Conservation (phyloP, 2,888 invertebrate species). For the Torymus aiolomorphi region DNA sequence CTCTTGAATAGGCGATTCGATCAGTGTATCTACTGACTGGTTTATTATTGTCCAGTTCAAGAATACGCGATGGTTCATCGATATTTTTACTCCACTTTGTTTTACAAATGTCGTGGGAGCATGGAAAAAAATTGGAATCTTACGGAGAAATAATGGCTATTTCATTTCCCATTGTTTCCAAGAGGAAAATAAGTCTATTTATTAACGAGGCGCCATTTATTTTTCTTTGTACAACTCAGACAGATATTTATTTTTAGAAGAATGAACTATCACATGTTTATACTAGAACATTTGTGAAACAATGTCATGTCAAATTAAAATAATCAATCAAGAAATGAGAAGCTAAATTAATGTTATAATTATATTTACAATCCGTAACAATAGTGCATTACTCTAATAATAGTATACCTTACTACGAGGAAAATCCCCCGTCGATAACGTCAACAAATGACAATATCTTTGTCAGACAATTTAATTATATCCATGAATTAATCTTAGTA, state of each 20-base stretch:
- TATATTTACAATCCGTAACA: too few relatives aligned
- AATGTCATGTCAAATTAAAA: not conserved
- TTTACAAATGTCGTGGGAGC: slow-evolving; percentile 14
- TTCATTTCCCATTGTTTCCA: slow-evolving; percentile 4
- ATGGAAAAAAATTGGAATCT: slow-evolving; percentile 8
- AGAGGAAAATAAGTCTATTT: not conserved
- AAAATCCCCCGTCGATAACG: too few relatives aligned
- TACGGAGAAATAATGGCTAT: not conserved
- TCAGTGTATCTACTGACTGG: not conserved
- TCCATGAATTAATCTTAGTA: too few relatives aligned
- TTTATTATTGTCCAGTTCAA: slow-evolving; percentile 30
- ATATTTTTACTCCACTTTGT: slow-evolving; percentile 32
- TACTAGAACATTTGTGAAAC: not conserved
- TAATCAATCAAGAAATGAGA: not conserved
- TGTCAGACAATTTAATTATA: too few relatives aligned
- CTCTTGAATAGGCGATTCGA: slow-evolving; percentile 22
- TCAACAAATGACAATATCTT: too few relatives aligned
- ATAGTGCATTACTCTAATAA: too few relatives aligned
- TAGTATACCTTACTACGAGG: too few relatives aligned
- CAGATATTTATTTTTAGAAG: slow-evolving; percentile 2
- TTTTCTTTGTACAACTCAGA: not conserved
- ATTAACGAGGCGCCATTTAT: not conserved
- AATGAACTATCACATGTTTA: slow-evolving; percentile 10
- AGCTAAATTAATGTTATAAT: too few relatives aligned
- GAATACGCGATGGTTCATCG: slow-evolving; percentile 16